phyloP scores from a whole-genome alignment of 2,888 invertebrate genomes.

The Drosophila dives region DNA sequence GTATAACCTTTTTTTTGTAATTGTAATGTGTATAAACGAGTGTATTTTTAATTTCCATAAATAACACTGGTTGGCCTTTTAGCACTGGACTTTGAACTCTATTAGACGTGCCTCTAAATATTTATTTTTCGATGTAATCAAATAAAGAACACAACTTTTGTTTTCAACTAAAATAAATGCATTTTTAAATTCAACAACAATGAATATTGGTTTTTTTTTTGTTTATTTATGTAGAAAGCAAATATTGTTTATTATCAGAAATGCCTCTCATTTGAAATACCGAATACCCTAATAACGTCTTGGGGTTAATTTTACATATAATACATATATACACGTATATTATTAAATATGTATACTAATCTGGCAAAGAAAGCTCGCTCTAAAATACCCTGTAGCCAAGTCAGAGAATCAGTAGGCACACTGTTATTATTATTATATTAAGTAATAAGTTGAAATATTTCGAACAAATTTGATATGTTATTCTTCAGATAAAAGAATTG shows the following conservation, averaged over 20 bases:
- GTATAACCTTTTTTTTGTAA: conserved; percentile 56
- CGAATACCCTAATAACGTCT: not conserved
- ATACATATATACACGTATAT: too few relatives aligned
- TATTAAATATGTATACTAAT: not conserved
- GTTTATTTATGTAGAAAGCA: not conserved
- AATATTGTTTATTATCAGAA: not conserved
- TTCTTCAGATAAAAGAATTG: not conserved
- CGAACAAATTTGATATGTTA: not conserved
- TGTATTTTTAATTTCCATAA: conserved; percentile 51
- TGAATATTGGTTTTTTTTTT: not conserved
- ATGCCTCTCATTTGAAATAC: not conserved
- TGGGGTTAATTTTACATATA: not conserved
- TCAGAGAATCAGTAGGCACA: not conserved
- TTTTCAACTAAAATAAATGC: conserved; percentile 48
- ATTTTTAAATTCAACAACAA: conserved; percentile 1
- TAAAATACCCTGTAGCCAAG: not conserved
- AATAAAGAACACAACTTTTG: conserved; percentile 64
- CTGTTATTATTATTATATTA: not conserved
- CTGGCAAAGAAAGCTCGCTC: not conserved
- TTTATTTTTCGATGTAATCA: conserved; percentile 58
- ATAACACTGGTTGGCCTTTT: conserved; percentile 34
- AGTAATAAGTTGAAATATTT: not conserved
- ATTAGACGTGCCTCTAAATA: conserved; percentile 69
- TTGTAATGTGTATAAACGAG: conserved; percentile 45
- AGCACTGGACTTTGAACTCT: conserved; percentile 56